phyloP scores from a whole-genome alignment of 2,888 invertebrate species.

The Macrophya alboannulata region DNA sequence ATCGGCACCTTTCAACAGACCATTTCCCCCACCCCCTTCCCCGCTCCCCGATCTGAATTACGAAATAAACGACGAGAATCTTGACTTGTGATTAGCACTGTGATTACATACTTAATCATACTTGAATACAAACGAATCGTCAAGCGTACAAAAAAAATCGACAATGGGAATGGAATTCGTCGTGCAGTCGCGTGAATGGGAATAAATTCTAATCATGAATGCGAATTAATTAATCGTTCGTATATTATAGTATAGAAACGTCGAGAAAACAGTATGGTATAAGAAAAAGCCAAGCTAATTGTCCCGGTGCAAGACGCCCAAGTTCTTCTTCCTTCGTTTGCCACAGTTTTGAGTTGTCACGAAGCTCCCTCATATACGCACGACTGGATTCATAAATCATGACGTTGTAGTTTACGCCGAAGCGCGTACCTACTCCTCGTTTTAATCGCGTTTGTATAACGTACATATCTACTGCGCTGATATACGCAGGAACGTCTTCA shows the following conservation, averaged over 20 bases:
- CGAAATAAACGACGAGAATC: constrained; percentile 30
- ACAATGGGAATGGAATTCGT: background rate
- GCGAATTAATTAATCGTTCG: background rate
- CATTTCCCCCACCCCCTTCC: too few species aligned
- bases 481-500: constrained; percentile 8
- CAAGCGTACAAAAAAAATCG: background rate
- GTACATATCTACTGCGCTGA: background rate
- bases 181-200: background rate
- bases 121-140: background rate
- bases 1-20: constrained; percentile 30
- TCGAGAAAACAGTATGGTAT: background rate
- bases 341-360: background rate
- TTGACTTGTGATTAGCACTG: background rate
- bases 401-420: background rate
- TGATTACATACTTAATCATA: background rate
- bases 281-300: background rate
- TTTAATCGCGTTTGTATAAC: background rate
- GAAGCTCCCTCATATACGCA: constrained; percentile 9
- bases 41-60: background rate
- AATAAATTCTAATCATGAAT: background rate
- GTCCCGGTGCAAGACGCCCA: background rate
- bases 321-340: background rate
- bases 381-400: constrained; percentile 32
- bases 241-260: background rate
- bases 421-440: background rate